Evolutionary conservation across 2,113 vertebrate genomes (phyloP).

Genomic region (Anarhynchus alexandrinus): DNA sequence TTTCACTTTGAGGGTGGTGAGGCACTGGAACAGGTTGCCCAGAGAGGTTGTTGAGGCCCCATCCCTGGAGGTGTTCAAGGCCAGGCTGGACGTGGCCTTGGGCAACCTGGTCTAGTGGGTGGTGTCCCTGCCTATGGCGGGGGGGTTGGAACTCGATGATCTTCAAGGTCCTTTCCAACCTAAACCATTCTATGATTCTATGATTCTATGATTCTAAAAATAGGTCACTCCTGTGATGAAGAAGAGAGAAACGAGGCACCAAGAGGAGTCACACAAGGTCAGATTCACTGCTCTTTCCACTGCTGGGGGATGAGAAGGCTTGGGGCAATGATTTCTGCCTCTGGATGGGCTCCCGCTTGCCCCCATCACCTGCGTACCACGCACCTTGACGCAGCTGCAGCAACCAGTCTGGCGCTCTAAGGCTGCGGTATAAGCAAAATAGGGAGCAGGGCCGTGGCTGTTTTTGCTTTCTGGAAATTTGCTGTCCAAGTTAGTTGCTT

Average conservation of each 20-base stretch:
- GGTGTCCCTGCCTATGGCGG: too few relatives aligned
- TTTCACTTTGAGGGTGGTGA: too few relatives aligned
- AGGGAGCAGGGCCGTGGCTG: background rate
- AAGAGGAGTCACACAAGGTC: background rate
- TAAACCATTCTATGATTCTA: too few relatives aligned
- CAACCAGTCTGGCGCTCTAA: background rate
- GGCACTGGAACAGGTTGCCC: too few relatives aligned
- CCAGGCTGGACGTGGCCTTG: too few relatives aligned
- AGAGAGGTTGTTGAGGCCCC: too few relatives aligned
- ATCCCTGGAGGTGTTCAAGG: too few relatives aligned
- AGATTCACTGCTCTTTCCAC: background rate
- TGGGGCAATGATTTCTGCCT: background rate
- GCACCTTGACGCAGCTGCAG: background rate
- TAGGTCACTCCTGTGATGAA: background rate
- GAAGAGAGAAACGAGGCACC: background rate
- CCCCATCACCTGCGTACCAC: background rate
- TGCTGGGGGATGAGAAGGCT: background rate
- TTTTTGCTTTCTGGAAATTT: conserved; percentile 29
- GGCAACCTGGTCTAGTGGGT: too few relatives aligned
- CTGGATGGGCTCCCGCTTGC: background rate
- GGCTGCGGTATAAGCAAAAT: background rate
- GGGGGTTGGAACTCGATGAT: too few relatives aligned
- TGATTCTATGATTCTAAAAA: too few relatives aligned
- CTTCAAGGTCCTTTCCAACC: too few relatives aligned
- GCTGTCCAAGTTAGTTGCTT: conserved; percentile 13